Percentiles rank a stretch among this genome's conserved stretches.
phyloP scores from a whole-genome alignment of 1,140 invertebrate species.

The Brachionus paranguensis region DNA sequence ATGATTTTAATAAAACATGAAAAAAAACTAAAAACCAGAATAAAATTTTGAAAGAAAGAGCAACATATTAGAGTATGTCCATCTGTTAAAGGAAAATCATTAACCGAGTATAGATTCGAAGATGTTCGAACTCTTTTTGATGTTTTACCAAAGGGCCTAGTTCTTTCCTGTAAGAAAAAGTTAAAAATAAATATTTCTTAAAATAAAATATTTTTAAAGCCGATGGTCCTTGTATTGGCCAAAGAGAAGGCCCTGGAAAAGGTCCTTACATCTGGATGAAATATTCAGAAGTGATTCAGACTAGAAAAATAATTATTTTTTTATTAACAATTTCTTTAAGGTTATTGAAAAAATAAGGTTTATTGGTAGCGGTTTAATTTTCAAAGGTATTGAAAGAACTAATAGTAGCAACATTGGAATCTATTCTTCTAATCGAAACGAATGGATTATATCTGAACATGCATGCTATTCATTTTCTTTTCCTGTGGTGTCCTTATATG shows the following conservation, averaged over 20 bases:
- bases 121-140: slow-evolving; percentile 28
- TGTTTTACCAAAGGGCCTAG: slow-evolving; percentile 7
- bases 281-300: neutral
- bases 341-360: neutral
- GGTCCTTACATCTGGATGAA: slow-evolving; percentile 29
- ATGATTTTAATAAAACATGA: neutral
- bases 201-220: neutral
- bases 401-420: slow-evolving; percentile 30
- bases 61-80: slow-evolving; percentile 1
- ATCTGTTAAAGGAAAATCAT: slow-evolving; percentile 3
- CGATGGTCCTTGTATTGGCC: slow-evolving; percentile 33
- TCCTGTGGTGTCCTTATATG: slow-evolving; percentile 24
- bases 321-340: neutral
- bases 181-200: neutral
- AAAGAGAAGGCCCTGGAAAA: slow-evolving; percentile 10
- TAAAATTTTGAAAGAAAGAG: neutral
- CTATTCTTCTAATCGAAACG: slow-evolving; percentile 17
- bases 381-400: slow-evolving; percentile 4
- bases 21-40: neutral
- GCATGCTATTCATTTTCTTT: slow-evolving; percentile 23
- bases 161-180: neutral
- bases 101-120: neutral
- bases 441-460: slow-evolving; percentile 38
- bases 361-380: neutral
- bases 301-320: too few relatives aligned